Conservation (phyloP, 2,888 invertebrate genomes). For the Campoplex nolae region DNA sequence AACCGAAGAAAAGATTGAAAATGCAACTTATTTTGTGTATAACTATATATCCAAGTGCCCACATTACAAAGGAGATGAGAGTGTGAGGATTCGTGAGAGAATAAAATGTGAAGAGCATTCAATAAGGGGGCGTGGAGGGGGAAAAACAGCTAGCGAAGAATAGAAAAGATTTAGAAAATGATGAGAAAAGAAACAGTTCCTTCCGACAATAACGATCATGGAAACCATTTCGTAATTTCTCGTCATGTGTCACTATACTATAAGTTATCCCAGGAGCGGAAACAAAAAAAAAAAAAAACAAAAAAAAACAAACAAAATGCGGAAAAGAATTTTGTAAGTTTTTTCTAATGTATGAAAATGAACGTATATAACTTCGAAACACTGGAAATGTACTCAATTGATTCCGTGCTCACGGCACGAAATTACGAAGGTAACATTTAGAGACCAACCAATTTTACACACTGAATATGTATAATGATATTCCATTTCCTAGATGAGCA, state of each 20-base stretch:
- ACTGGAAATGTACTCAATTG: not conserved
- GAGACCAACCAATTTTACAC: not conserved
- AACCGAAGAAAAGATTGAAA: conserved; percentile 10
- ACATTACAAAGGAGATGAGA: conserved; percentile 16
- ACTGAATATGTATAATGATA: not conserved
- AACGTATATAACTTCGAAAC: not conserved
- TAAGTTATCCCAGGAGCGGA: not conserved
- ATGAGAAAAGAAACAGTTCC: conserved; percentile 34
- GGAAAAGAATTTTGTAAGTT: not conserved
- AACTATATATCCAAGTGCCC: not conserved
- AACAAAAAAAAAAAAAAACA: not conserved
- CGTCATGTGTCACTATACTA: not conserved
- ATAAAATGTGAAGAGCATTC: not conserved
- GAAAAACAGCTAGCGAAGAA: not conserved
- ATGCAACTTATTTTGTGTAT: not conserved
- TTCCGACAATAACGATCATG: conserved; percentile 24
- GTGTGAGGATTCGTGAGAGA: conserved; percentile 53
- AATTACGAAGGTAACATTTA: not conserved
- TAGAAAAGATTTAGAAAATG: conserved; percentile 49
- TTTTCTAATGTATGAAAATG: not conserved
- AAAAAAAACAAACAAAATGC: not conserved
- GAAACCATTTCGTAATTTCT: not conserved
- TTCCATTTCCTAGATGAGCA: not conserved
- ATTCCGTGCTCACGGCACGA: not conserved
- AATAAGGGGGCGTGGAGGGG: not conserved